Base-by-base conservation (phyloP, 2,888 invertebrate species). In the Flexamia atlantica region DNA sequence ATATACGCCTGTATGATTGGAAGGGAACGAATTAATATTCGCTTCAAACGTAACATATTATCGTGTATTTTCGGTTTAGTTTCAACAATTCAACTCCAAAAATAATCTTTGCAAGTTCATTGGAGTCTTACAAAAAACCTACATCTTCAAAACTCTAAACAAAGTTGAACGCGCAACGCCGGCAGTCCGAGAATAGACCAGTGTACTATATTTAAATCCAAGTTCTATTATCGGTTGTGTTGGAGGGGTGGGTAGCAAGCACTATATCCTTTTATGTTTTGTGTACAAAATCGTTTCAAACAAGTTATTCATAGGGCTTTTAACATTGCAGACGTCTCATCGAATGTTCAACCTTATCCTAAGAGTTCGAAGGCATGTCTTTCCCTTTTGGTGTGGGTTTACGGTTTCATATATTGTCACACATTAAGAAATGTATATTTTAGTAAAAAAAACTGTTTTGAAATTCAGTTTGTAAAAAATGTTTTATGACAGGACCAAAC, bases 261-360 rank as follows among this genome's bases (percentile, higher is more conserved):
- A 25, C 50, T 76, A 42, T 76, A 76, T 76, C 76, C 76, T 46
- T 76, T 36, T 76, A 76, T 76, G 76, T 76, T 76, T 76, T 76
- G 76, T 76, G 76, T 76, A 76, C 76, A 46, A 46, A 76, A 42
- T 76, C 50, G 28, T 64, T 70, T 70, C 40, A 70, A 70, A 70
- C 70, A 70, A 70, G 40, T 40, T 70, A 70, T 70, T 70, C 40
- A 70, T 70, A 70, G 70, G 23, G 70, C 70, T 70, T 70, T 70
- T 70, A 70, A 40, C 70, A 70, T 25, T 64, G 64, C 64, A 64
- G 64, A 14, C 64, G 3, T 28, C 30, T 30, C 28, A 23, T 57
- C 23, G 57, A 57, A 20, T 20, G 2, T 23, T 5, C 57, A 3
- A 64, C 14, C 28, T 57, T 28, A 64, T 14, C 64, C n/a, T n/a